These are phyloP conservation scores for Synanthedon tipuliformis DNA, from an alignment of 2,888 invertebrate genomes.

Conservation along the genomic window DNA sequence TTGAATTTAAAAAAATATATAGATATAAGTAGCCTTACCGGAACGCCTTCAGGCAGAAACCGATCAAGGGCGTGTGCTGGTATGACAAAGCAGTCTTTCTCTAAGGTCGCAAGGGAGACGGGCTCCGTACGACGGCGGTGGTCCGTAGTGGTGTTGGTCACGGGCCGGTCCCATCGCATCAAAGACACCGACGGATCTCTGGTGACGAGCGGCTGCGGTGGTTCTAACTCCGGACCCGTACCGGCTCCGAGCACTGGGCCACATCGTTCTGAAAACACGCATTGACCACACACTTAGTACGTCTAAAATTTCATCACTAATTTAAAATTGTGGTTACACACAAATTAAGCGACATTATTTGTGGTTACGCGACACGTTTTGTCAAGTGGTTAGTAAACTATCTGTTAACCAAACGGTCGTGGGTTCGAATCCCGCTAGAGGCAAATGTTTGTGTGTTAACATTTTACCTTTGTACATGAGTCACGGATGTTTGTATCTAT, in stretches of 20 bases:
- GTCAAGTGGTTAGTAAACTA: too few species aligned
- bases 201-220: slow-evolving; percentile 78
- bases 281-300: not conserved
- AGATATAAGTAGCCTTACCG: slow-evolving; percentile 70
- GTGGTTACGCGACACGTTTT: too few species aligned
- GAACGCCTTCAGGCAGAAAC: slow-evolving; percentile 90
- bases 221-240: slow-evolving; percentile 73
- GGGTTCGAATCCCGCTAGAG: too few species aligned
- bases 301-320: too few species aligned
- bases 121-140: slow-evolving; percentile 71
- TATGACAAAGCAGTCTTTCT: slow-evolving; percentile 93
- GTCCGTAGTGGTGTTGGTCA: slow-evolving; percentile 47
- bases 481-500: too few species aligned
- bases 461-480: too few species aligned
- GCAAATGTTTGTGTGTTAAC: too few species aligned
- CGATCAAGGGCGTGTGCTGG: slow-evolving; percentile 89
- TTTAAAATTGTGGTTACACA: too few species aligned
- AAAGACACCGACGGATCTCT: slow-evolving; percentile 76
- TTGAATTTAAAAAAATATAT: not conserved
- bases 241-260: slow-evolving; percentile 76
- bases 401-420: too few species aligned
- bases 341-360: too few species aligned
- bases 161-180: slow-evolving; percentile 53
- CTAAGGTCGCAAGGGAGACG: slow-evolving; percentile 83
- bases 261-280: slow-evolving; percentile 74